Conservation (phyloP, 2,113 vertebrate species). For the Nettapus auritus region DNA sequence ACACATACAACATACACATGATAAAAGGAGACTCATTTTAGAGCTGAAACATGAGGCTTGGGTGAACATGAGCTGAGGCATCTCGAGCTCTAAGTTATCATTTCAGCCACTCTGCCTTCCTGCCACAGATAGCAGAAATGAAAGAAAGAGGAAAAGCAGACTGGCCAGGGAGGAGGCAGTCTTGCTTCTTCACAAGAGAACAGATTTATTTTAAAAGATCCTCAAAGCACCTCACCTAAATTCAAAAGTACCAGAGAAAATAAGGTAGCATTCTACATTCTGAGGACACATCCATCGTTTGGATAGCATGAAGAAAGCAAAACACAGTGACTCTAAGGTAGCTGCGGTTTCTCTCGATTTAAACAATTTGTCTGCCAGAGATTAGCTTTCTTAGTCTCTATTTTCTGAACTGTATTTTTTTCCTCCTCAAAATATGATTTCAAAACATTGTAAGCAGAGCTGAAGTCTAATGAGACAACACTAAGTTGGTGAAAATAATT, state of each 20-base stretch:
- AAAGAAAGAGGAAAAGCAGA: not conserved
- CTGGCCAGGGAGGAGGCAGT: not conserved
- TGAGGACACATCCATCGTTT: accelerated
- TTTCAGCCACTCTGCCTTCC: not conserved
- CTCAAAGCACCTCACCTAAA: not conserved
- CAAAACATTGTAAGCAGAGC: not conserved
- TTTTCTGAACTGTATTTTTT: not conserved
- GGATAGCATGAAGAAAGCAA: not conserved
- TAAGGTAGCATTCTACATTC: not conserved
- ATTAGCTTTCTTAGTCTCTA: not conserved
- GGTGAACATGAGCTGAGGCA: not conserved
- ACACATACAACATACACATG: not conserved
- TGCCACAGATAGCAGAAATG: not conserved
- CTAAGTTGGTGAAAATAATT: not conserved
- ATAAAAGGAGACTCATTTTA: not conserved
- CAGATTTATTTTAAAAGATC: not conserved
- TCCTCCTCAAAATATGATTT: not conserved
- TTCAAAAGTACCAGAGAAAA: not conserved
- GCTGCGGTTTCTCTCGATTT: not conserved
- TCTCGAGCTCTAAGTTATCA: not conserved
- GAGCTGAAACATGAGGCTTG: not conserved
- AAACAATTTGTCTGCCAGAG: not conserved
- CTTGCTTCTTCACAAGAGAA: not conserved
- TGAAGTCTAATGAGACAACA: not conserved
- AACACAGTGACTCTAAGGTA: not conserved